Base-by-base conservation (phyloP, 2,797 vertebrate species). In the Eospalax fontanierii region DNA sequence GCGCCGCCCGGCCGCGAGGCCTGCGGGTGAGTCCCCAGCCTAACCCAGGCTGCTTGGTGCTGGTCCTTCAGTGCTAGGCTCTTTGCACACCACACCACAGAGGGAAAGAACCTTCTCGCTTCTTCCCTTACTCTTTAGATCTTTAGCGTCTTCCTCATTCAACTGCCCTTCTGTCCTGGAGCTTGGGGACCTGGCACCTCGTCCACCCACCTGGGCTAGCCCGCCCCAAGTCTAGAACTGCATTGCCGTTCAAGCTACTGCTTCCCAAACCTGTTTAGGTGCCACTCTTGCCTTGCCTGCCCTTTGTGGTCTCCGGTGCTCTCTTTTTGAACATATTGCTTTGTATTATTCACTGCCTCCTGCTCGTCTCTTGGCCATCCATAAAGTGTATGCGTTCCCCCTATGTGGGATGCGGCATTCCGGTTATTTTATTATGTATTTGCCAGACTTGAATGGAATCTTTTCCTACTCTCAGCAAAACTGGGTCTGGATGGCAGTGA, bases 201-300 rank as follows among this genome's bases (percentile, higher is more conserved):
- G 46, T 50, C 11, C 46, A 50, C 46, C 46, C 6, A 6, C 46
- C 46, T 11, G 46, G 6, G 46, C 6, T 50, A 11, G 46, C 46
- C 46, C 46, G 46, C 50, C 50, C 14, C 50, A 54, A 54, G 50
- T 54, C 50, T 54, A 12, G 50, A 9, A 54, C 50, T 15, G 50
- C 2, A 0, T 16, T 1, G 66, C 66, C 61, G 9, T 38, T 14
- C 0, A 0, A 33, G 46, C 61, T 38, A 35, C 68, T 3, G 38
- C 68, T 63, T 3, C 9, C 59, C 26, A 7, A 61, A 22, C 33
- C 35, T 6, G 46, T 11, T 54, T 54, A 54, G 50, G 14, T 15
- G 50, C 50, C 50, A 2, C 46, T 54, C 79, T 22, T 40, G 90
- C 35, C 54, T n/a, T 16, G 22, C 18, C 59, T 59, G 57, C n/a